Conservation (phyloP, 2,797 vertebrate species). For the Naso thynnoides region DNA sequence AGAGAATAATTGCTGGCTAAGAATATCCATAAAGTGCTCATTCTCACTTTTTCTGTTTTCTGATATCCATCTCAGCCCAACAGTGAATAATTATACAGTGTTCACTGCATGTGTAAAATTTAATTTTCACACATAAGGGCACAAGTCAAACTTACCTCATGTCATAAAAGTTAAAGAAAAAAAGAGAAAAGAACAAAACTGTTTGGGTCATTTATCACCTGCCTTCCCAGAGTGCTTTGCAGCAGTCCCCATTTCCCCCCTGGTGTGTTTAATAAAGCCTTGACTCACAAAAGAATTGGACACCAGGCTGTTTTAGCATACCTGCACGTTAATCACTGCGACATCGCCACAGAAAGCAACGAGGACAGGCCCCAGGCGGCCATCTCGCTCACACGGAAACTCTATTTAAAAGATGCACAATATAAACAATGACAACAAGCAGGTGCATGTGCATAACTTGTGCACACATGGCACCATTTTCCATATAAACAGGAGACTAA, state of each 20-base stretch:
- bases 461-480: background rate
- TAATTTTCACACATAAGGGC: conserved; percentile 27
- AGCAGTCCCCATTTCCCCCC: conserved; percentile 50
- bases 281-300: conserved; percentile 33
- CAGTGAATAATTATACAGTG: conserved; percentile 44
- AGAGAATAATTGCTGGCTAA: conserved; percentile 63
- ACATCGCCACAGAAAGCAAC: conserved; percentile 65
- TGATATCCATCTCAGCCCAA: conserved; percentile 22
- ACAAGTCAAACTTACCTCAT: conserved; percentile 18
- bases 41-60: conserved; percentile 44
- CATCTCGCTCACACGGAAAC: conserved; percentile 27
- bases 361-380: conserved; percentile 74
- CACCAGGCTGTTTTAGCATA: conserved; percentile 58
- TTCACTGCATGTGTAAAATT: conserved; percentile 30
- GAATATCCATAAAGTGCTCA: conserved; percentile 57
- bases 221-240: conserved; percentile 60
- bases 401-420: conserved; percentile 54
- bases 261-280: conserved; percentile 57
- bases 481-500: background rate
- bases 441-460: conserved; percentile 23
- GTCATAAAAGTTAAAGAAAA: conserved; percentile 51
- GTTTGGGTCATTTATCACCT: conserved; percentile 68
- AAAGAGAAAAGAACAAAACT: conserved; percentile 35
- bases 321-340: conserved; percentile 76
- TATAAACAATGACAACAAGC: conserved; percentile 36